Evolutionary conservation across 2,113 vertebrate species (phyloP).

Genomic region (Pristiophorus japonicus): DNA sequence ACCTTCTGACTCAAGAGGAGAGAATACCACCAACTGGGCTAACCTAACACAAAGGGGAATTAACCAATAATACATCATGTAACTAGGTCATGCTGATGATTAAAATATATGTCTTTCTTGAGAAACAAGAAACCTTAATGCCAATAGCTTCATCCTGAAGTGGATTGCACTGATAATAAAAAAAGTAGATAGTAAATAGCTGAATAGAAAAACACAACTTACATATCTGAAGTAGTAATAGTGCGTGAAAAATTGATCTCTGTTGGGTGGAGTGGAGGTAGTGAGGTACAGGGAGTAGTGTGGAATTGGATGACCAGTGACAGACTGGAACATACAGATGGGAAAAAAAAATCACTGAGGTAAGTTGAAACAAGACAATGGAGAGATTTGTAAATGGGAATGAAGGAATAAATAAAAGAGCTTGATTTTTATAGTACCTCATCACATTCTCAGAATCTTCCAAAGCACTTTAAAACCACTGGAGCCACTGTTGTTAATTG

Average conservation of each 20-base stretch:
- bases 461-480: background rate
- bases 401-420: no score
- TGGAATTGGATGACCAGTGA: no score
- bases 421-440: no score
- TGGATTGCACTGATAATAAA: background rate
- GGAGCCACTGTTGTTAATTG: background rate
- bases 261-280: no score
- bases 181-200: background rate
- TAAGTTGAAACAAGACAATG: no score
- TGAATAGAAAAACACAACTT: background rate
- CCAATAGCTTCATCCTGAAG: background rate
- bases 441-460: background rate
- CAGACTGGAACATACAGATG: no score
- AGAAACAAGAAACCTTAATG: background rate
- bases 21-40: background rate
- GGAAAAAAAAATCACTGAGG: no score
- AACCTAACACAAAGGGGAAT: background rate
- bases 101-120: background rate
- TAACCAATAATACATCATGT: background rate
- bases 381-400: no score
- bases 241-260: no score
- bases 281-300: no score
- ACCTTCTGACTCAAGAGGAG: background rate
- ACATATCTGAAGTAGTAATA: background rate
- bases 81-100: background rate